phyloP scores from a whole-genome alignment of 2,888 invertebrate genomes.

The Cephus pulcher region DNA sequence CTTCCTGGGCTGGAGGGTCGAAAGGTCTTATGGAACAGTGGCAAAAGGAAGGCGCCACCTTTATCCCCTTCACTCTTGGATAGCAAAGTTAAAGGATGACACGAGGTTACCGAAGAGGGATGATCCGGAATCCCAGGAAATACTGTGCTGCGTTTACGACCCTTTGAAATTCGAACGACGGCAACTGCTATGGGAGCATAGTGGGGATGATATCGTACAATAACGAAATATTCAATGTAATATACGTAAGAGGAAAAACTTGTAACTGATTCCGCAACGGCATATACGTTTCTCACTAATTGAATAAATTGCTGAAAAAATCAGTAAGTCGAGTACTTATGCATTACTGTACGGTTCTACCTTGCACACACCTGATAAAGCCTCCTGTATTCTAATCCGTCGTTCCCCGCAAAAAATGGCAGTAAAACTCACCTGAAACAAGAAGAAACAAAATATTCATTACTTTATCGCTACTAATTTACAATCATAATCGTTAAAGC shows the following conservation, averaged over 20 bases:
- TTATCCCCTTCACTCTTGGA: not conserved
- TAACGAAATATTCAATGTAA: not conserved
- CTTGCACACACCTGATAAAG: too few relatives aligned
- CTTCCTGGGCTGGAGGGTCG: not conserved
- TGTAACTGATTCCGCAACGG: not conserved
- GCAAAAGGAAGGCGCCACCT: not conserved
- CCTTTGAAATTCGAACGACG: not conserved
- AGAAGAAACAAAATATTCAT: not conserved
- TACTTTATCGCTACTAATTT: not conserved
- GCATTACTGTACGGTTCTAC: too few relatives aligned
- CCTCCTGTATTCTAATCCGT: not conserved
- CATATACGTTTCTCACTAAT: not conserved
- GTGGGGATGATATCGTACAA: not conserved
- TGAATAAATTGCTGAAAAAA: not conserved
- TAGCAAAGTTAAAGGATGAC: conserved; percentile 3
- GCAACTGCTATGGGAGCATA: not conserved
- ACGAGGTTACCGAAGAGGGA: not conserved
- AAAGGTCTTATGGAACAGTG: not conserved
- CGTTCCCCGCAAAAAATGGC: not conserved
- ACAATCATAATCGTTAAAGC: not conserved
- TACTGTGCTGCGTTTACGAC: not conserved
- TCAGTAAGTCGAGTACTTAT: not conserved
- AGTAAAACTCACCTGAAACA: not conserved
- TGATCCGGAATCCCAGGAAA: not conserved
- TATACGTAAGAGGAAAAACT: not conserved